A percentile compares a stretch with the other conserved stretches of the same genome.
Conservation (phyloP, 2,888 invertebrate genomes). For the Chelonus formosanus region DNA sequence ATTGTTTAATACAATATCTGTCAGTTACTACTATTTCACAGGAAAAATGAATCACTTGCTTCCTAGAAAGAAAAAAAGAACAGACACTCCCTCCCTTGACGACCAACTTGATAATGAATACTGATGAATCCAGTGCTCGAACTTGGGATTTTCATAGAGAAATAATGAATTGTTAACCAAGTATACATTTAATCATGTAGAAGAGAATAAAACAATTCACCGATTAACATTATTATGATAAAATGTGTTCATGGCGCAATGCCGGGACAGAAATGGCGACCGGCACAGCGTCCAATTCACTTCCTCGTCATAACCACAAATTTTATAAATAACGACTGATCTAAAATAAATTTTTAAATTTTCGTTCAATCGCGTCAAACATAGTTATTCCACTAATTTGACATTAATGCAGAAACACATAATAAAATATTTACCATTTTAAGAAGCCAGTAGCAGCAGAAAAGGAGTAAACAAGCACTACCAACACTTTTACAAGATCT, state of each 20-base stretch:
- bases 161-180: neutral
- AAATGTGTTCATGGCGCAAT: constrained; percentile 42
- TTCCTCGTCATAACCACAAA: constrained; percentile 59
- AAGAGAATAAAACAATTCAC: neutral
- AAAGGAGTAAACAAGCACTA: constrained; percentile 55
- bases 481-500: constrained; percentile 59
- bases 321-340: constrained; percentile 31
- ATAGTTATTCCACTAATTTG: neutral
- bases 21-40: constrained; percentile 19
- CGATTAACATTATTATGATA: constrained; percentile 29
- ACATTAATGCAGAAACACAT: constrained; percentile 2
- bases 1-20: constrained; percentile 17
- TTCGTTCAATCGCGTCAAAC: neutral
- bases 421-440: constrained; percentile 60
- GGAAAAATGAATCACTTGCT: constrained; percentile 40
- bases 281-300: constrained; percentile 55
- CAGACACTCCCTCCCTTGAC: constrained; percentile 37
- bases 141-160: neutral
- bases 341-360: too few relatives aligned
- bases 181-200: too few relatives aligned
- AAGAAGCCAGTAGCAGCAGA: constrained; percentile 51
- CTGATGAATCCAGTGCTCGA: constrained; percentile 5
- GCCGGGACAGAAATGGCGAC: constrained; percentile 60
- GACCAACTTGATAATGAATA: constrained; percentile 23
- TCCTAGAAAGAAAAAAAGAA: constrained; percentile 41